These are phyloP conservation scores for Trichonephila clavipes DNA, from an alignment of 1,140 invertebrate genomes.

Conservation along the genomic window DNA sequence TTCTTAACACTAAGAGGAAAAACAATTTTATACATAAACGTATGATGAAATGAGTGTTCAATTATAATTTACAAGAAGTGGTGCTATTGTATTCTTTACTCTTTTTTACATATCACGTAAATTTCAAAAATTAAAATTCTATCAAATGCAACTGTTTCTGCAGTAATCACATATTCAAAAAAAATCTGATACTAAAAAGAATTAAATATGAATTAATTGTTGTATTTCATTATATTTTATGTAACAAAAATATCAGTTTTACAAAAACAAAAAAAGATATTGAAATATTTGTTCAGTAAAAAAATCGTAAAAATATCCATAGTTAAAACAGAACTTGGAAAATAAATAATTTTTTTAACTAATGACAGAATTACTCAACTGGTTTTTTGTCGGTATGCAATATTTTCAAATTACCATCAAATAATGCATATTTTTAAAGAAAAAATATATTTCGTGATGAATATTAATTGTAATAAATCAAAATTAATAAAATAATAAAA, in stretches of 20 bases:
- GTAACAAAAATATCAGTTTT: background rate
- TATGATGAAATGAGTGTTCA: background rate
- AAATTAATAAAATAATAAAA: no score
- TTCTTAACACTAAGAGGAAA: background rate
- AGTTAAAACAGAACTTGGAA: no score
- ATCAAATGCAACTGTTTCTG: constrained; percentile 41
- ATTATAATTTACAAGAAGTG: constrained; percentile 8
- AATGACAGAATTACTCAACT: no score
- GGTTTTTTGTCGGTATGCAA: no score
- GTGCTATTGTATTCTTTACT: constrained; percentile 41
- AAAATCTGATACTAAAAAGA: background rate
- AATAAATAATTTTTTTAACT: no score
- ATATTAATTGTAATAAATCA: no score
- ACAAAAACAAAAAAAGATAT: background rate
- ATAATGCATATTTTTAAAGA: no score
- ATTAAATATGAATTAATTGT: no score
- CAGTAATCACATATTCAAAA: background rate
- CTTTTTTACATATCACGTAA: constrained; percentile 49
- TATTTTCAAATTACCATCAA: no score
- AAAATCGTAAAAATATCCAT: background rate
- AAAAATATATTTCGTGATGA: no score
- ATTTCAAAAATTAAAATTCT: constrained; percentile 33
- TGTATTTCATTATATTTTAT: no score
- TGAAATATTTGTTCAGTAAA: background rate
- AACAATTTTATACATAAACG: background rate